Conservation (phyloP, 2,888 invertebrate genomes). For the Xestia sexstrigata region DNA sequence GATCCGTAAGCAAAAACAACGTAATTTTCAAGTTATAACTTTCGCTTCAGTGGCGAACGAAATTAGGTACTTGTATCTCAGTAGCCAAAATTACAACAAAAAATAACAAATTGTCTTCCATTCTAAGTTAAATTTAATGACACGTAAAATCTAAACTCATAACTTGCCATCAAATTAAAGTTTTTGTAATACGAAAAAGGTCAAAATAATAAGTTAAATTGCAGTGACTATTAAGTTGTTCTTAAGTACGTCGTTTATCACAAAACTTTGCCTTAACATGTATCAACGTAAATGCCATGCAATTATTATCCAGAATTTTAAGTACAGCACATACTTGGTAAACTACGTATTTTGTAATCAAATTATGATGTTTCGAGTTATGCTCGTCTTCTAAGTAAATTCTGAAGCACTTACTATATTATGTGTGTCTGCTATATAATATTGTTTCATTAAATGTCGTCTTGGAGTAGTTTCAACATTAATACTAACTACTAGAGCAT, state of each 20-base stretch:
- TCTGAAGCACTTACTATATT: conserved; percentile 20
- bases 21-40: background rate
- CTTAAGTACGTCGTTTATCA: conserved; percentile 42
- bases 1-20: background rate
- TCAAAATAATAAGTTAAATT: conserved; percentile 50
- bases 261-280: conserved; percentile 12
- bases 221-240: conserved; percentile 30
- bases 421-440: background rate
- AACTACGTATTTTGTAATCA: conserved; percentile 36
- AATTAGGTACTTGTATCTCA: background rate
- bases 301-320: conserved; percentile 40
- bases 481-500: background rate
- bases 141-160: conserved; percentile 4
- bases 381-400: conserved; percentile 7
- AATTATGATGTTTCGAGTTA: conserved; percentile 30
- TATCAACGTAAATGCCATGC: conserved; percentile 29
- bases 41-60: conserved; percentile 4
- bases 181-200: conserved; percentile 44
- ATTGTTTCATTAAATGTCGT: conserved; percentile 13
- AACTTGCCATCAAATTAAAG: conserved; percentile 6
- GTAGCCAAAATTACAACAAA: conserved; percentile 1
- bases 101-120: conserved; percentile 11
- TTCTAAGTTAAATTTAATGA: conserved; percentile 47
- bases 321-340: conserved; percentile 9
- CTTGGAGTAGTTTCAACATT: background rate